Evolutionary conservation across 2,113 vertebrate genomes (phyloP).

Genomic region (Gulo gulo): DNA sequence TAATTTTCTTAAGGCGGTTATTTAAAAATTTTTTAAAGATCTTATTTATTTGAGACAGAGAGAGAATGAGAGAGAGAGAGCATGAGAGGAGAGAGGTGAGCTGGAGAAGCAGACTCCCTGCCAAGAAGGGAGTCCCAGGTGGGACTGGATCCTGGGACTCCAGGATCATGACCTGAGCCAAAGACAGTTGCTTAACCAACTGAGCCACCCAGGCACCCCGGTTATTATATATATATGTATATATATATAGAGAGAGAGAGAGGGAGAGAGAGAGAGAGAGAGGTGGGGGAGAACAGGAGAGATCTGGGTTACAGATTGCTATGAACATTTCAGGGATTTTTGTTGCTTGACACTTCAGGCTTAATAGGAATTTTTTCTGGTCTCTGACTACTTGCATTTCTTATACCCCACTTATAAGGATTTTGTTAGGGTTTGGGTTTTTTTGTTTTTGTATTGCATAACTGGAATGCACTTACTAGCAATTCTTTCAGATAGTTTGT

Average conservation of each 20-base stretch:
- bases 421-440: background rate
- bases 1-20: background rate
- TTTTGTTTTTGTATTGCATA: background rate
- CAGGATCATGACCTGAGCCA: background rate
- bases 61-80: no score
- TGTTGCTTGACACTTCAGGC: background rate
- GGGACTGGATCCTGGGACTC: background rate
- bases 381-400: background rate
- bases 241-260: no score
- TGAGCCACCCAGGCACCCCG: background rate
- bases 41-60: no score
- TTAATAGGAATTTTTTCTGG: background rate
- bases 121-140: background rate
- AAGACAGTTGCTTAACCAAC: background rate
- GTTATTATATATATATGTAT: no score
- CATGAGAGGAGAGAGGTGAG: no score
- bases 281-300: background rate
- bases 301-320: background rate
- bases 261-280: no score
- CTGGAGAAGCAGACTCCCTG: background rate
- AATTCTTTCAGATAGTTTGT: slow-evolving; percentile 1
- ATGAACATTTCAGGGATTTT: background rate
- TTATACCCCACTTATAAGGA: background rate
- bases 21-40: background rate
- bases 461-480: background rate